Evolutionary conservation across 1,140 invertebrate genomes (phyloP), one percentile per base, ranked within the genome.

Genomic region (Daktulosphaira vitifoliae): DNA sequence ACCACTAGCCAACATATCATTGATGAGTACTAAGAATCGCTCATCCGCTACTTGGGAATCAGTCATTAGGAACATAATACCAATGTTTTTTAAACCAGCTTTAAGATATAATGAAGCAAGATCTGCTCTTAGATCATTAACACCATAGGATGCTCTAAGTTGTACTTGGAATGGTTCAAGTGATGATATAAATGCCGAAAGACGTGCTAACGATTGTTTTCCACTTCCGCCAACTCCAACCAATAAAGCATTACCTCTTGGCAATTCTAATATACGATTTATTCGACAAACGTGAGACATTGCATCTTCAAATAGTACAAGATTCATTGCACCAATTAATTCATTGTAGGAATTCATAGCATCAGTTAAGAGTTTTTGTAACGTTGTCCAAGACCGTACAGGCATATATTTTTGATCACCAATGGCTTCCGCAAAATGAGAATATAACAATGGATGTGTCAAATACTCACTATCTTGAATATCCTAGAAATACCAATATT

Each of bases 261-360:
- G 91, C 20, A 85, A 82, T 76, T 96, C 92, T 66, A 97, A 76
- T 67, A 98, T 96, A 65, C 94, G 81, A 76, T 91, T 96, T 65
- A 98, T 97, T 69, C 89, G 81, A 73, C 79, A 71, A 23, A 96
- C 84, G 73, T 96, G 92, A 67, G 83, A 80, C 85, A 96, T 92
- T 3, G 94, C 93, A 74, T 96, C 93, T 73, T 96, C 90, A 73
- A 98, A 98, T 2, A 98, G 79, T 7, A 98, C 93, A 7, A 98
- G 78, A 76, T 96, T 94, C 90, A 97, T 96, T 1, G 86, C 87
- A 4, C 89, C 85, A 29, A 96, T 82, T 65, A 86, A 71, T 67
- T 84, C 81, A 15, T 68, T 68, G 71, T 97, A 97, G 52, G 82
- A 84, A 13, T 81, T 77, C 37, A 96, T 76, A 5, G 91, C 91